Base-by-base conservation (phyloP, 2,888 invertebrate species). In the Keiferia lycopersicella region DNA sequence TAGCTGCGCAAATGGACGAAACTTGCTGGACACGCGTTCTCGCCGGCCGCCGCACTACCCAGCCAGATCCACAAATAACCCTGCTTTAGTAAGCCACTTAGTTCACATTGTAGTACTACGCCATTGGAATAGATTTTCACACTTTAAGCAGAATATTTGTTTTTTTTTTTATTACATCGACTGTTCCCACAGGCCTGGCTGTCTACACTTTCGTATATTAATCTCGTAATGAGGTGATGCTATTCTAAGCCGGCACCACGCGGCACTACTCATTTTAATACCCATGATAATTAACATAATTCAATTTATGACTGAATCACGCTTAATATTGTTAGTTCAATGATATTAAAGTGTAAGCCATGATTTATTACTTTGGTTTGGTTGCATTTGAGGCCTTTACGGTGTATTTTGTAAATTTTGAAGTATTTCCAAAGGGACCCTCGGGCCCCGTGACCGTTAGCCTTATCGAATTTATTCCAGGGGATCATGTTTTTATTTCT, bases 1-100 rank as follows among this genome's bases (percentile, higher is more conserved):
- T 65, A 57, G 63, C 63, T 56, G 61, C 30, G 65, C 65, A 68
- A 70, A 68, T 70, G 67, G 66, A 66, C 67, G 63, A 66, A 67
- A 59, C 67, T 65, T 69, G 69, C 68, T 64, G 60, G 53, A 68
- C 68, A 67, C 65, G 66, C 64, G 64, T 62, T 45, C 20, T 4
- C 26, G 11, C 30, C 22, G 18, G 16, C 16, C 48, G 11, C n/a
- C 18, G 61, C 26, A 22, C 16, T 34, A 34, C 30, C 14, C 1
- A 34, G 16, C 10, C 30, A 20, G 10, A 20, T 11, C 61, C 61
- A 61, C 61, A 61, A 61, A 61, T 61, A 34, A 61, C 34, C 48
- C n/a, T 61, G 61, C 48, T 61, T 61, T 61, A 61, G 48, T 48
- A 61, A 45, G 22, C 16, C 45, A 60, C 61, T 60, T 61, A 61